Evolutionary conservation across 2,113 vertebrate species (phyloP).

Genomic region (Nycticebus coucang): DNA sequence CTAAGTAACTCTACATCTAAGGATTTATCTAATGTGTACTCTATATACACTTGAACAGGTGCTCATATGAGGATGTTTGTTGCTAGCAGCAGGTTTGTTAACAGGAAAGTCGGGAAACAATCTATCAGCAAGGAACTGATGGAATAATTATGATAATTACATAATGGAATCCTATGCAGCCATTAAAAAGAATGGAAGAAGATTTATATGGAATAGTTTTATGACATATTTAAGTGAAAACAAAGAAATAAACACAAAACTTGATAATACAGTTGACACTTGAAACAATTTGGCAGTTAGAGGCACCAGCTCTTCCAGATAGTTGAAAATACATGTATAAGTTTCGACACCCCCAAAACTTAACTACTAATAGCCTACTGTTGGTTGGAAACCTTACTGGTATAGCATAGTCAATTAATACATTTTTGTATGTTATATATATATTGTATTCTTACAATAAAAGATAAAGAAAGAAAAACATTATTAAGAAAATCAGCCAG

Average conservation of each 20-base stretch:
- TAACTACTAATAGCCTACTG: background rate
- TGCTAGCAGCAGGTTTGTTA: background rate
- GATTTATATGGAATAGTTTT: background rate
- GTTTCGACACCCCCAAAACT: background rate
- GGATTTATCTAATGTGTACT: background rate
- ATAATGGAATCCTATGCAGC: background rate
- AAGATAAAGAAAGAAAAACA: background rate
- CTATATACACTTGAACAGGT: background rate
- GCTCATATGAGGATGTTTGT: background rate
- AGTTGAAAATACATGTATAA: background rate
- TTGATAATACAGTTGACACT: background rate
- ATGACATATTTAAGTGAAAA: conserved; percentile 8
- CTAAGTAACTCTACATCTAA: conserved; percentile 4
- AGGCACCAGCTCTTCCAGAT: no score
- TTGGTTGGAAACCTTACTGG: background rate
- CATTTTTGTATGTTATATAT: background rate
- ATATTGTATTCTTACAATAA: background rate
- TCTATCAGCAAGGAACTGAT: background rate
- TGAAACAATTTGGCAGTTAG: background rate
- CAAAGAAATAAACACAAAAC: background rate
- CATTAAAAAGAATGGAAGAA: background rate
- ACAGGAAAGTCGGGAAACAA: conserved; percentile 1
- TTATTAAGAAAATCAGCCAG: background rate
- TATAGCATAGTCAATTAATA: background rate
- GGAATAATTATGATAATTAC: conserved; percentile 23